Base-by-base conservation (phyloP, 92 coral and sea anemone genomes). In the Palythoa grandiflora region DNA sequence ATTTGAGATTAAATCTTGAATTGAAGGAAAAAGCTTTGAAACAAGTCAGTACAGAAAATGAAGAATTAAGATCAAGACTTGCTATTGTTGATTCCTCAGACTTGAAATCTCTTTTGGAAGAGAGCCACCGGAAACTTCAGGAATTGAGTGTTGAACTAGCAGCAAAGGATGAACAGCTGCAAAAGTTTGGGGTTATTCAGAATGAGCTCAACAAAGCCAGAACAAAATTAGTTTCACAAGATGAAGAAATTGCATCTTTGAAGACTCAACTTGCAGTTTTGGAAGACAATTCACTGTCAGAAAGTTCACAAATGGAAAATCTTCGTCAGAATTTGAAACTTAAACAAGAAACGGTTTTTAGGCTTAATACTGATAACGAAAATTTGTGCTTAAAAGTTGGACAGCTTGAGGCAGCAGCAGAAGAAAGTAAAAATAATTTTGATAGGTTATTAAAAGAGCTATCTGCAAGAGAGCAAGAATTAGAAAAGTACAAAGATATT, bases 241-340 rank as follows among this genome's bases (percentile, higher is more conserved):
- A 95, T 70, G 89, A 89, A 55, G 96, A 93, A 84, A 87, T 93
- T 66, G 74, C 85, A 10, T 79, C 91, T 51, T 83, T 95, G 55
- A 89, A 74, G 79, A 89, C 88, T 50, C 93, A 88, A 37, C 91
- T 95, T 37, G 96, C 94, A 17, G 76, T 80, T 85, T 86, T 91
- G 5, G 98, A 95, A 83, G 98, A 95, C 68, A 95, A 93, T 73
- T 95, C 98, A 7, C 89, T 93, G 60, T 93, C 98, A 2, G 98
- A 95, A 76, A 89, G 94, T 21, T 93, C 98, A 3, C 93, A 91
- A 88, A 93, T 95, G 79, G 96, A 91, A 80, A 92, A 93, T 80
- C 88, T 97, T 77, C 93, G 80, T 83, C 97, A 95, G 88, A 95
- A 93, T 73, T 88, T 97, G 51, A 93, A 92, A 87, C 83, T 95